Percentiles rank a stretch among this genome's conserved stretches.
These are phyloP conservation scores for Thymelicus lineola DNA, from an alignment of 2,888 invertebrate genomes.

Conservation along the genomic window DNA sequence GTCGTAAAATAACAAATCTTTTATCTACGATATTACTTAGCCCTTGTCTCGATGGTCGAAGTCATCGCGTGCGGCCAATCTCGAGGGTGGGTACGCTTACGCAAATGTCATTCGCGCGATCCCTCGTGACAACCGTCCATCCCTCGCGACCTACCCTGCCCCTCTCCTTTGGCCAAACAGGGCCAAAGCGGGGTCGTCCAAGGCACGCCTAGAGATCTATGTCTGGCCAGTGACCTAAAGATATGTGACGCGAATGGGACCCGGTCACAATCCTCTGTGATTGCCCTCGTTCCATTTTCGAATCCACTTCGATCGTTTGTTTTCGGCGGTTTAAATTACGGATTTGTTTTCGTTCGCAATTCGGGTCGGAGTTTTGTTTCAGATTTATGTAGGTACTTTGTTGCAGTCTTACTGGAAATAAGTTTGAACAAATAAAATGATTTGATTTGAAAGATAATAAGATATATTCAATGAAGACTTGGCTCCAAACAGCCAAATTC, in stretches of 20 bases:
- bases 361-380: conserved; percentile 36
- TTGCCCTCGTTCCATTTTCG: conserved; percentile 68
- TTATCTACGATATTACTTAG: conserved; percentile 42
- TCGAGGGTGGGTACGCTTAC: conserved; percentile 71
- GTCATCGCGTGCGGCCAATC: conserved; percentile 65
- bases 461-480: too few relatives aligned
- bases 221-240: conserved; percentile 49
- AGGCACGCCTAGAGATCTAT: conserved; percentile 46
- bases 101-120: conserved; percentile 75
- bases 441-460: too few relatives aligned
- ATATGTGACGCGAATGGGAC: conserved; percentile 64
- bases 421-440: too few relatives aligned
- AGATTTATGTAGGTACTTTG: conserved; percentile 10
- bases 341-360: conserved; percentile 48
- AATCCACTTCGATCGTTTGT: conserved; percentile 57
- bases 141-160: conserved; percentile 49
- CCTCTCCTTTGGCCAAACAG: conserved; percentile 39
- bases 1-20: conserved; percentile 23
- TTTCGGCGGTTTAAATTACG: conserved; percentile 42
- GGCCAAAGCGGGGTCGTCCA: conserved; percentile 45
- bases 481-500: too few relatives aligned
- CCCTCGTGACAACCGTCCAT: conserved; percentile 60
- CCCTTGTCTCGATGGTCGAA: conserved; percentile 52
- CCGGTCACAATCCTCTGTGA: conserved; percentile 65
- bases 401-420: background rate